Conservation (phyloP, 2,888 invertebrate species). For the Cerceris rybyensis region DNA sequence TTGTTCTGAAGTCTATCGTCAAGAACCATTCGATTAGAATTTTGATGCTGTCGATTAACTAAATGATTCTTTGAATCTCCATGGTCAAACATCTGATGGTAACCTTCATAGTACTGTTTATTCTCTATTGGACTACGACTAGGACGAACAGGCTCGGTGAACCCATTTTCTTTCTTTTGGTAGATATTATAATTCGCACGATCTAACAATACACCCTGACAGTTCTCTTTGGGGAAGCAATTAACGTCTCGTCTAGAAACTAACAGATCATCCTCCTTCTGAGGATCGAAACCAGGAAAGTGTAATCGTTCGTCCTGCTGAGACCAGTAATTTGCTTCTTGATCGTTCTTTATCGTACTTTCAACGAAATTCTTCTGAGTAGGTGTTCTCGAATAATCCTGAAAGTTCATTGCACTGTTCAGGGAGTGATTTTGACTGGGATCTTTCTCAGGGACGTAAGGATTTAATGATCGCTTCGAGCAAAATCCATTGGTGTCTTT, state of each 20-base stretch:
- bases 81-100: constrained; percentile 61
- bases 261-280: constrained; percentile 58
- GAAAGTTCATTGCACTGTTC: constrained; percentile 51
- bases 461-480: constrained; percentile 56
- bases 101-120: constrained; percentile 51
- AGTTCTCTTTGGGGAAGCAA: constrained; percentile 50
- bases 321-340: constrained; percentile 68
- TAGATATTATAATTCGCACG: constrained; percentile 34
- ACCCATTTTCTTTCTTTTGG: constrained; percentile 60
- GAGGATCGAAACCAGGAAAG: constrained; percentile 66
- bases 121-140: constrained; percentile 70
- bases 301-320: constrained; percentile 67
- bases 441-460: constrained; percentile 64
- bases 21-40: constrained; percentile 55
- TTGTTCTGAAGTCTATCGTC: constrained; percentile 68
- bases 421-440: constrained; percentile 59
- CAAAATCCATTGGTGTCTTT: constrained; percentile 64
- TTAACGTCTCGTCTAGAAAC: constrained; percentile 46
- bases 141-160: constrained; percentile 62
- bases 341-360: constrained; percentile 55
- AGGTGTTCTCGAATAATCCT: constrained; percentile 57
- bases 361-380: constrained; percentile 58
- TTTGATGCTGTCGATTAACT: constrained; percentile 53
- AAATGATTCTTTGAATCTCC: constrained; percentile 47
- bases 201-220: constrained; percentile 35